phyloP scores from a whole-genome alignment of 2,888 invertebrate genomes.

The Tigriopus californicus region DNA sequence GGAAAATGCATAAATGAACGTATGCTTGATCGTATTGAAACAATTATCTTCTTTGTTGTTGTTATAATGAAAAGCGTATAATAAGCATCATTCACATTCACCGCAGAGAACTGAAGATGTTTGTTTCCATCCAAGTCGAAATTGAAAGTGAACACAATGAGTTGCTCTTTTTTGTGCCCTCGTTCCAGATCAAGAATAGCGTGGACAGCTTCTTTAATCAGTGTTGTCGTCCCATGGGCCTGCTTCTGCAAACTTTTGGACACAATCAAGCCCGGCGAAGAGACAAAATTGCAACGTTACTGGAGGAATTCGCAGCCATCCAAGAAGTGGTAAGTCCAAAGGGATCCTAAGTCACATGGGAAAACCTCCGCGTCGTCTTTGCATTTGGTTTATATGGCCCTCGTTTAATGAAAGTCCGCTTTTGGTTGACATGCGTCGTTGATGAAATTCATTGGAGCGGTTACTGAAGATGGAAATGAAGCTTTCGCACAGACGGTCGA shows the following conservation, averaged over 20 bases:
- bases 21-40: too few species aligned
- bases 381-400: too few species aligned
- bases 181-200: conserved; percentile 50
- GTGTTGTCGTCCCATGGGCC: conserved; percentile 67
- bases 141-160: not conserved
- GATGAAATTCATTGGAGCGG: too few species aligned
- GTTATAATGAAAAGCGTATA: too few species aligned
- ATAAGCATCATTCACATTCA: too few species aligned
- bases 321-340: conserved; percentile 58
- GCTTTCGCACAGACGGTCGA: too few species aligned
- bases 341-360: not conserved
- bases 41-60: too few species aligned
- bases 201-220: conserved; percentile 72
- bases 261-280: conserved; percentile 87
- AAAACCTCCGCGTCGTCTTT: not conserved
- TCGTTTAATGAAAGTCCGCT: too few species aligned
- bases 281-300: conserved; percentile 69
- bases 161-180: not conserved
- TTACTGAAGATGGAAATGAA: too few species aligned
- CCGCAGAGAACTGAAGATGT: not conserved
- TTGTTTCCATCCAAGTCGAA: not conserved
- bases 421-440: too few species aligned
- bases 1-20: too few species aligned
- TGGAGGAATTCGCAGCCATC: conserved; percentile 73
- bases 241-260: conserved; percentile 69